Evolutionary conservation across 64 coral and sea anemone genomes (phyloP).

Genomic region (Montipora sp.): DNA sequence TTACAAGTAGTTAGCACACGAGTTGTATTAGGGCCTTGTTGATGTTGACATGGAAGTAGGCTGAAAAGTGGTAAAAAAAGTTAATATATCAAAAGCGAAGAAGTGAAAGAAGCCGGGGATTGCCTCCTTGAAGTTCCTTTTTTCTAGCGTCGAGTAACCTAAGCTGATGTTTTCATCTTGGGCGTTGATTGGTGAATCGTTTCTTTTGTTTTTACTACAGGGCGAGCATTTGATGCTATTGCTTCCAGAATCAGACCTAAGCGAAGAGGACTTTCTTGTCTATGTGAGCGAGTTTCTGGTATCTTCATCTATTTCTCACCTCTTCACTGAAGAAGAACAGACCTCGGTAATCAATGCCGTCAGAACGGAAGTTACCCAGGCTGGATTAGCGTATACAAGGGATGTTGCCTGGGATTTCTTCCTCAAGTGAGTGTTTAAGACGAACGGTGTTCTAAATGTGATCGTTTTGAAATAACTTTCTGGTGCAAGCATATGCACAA

Average conservation of each 20-base stretch:
- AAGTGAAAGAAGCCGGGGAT: too few species aligned
- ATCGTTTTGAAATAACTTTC: not conserved
- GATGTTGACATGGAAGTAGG: too few species aligned
- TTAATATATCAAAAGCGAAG: too few species aligned
- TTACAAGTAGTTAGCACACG: too few species aligned
- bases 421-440: conserved; percentile 76
- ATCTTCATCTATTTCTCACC: conserved; percentile 89
- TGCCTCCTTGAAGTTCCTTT: too few species aligned
- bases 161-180: not conserved
- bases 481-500: too few species aligned
- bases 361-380: conserved; percentile 96
- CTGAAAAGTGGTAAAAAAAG: too few species aligned
- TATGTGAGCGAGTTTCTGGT: conserved; percentile 96
- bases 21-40: too few species aligned
- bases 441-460: not conserved
- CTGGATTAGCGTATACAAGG: conserved; percentile 91
- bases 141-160: not conserved
- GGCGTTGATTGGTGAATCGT: not conserved
- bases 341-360: conserved; percentile 97
- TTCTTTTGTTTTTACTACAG: conserved; percentile 23
- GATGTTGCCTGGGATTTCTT: conserved; percentile 99
- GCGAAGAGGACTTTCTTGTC: conserved; percentile 85
- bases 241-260: conserved; percentile 87
- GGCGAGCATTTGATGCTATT: conserved; percentile 91
- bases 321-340: conserved; percentile 96